phyloP scores from a whole-genome alignment of 2,888 invertebrate species.

The Bruchidius siliquastri region DNA sequence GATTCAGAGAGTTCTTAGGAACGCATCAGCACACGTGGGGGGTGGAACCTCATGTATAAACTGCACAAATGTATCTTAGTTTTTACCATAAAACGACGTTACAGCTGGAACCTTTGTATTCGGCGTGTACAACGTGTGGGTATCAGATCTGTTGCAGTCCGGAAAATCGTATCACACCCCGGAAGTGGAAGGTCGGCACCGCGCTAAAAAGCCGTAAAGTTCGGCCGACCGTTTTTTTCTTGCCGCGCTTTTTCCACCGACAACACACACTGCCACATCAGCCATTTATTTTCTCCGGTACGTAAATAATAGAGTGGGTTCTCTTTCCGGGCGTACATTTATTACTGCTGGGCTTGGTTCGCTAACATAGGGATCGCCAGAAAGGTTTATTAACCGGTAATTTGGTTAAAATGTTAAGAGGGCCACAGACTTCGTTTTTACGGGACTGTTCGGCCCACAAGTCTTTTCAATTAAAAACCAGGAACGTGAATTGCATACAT shows the following conservation, averaged over 20 bases:
- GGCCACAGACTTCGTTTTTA: background rate
- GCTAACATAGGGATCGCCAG: background rate
- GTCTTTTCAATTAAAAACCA: too few species aligned
- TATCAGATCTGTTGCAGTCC: background rate
- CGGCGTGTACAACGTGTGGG: background rate
- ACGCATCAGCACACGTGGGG: too few species aligned
- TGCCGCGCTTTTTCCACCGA: background rate
- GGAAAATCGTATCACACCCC: background rate
- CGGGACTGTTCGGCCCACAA: too few species aligned
- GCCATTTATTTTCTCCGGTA: background rate
- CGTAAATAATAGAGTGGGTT: background rate
- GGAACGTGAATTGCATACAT: too few species aligned
- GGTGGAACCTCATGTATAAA: too few species aligned
- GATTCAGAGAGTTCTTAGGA: too few species aligned
- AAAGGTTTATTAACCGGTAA: background rate
- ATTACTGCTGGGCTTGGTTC: background rate
- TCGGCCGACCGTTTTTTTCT: background rate
- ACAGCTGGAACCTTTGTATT: background rate
- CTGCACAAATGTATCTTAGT: too few species aligned
- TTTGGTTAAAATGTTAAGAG: background rate
- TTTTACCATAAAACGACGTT: background rate
- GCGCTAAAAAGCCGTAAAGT: conserved; percentile 2
- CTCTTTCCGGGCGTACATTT: background rate
- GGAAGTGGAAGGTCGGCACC: background rate
- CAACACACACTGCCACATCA: background rate